Conservation (phyloP, 2,888 invertebrate genomes). For the Agrilus biguttatus region DNA sequence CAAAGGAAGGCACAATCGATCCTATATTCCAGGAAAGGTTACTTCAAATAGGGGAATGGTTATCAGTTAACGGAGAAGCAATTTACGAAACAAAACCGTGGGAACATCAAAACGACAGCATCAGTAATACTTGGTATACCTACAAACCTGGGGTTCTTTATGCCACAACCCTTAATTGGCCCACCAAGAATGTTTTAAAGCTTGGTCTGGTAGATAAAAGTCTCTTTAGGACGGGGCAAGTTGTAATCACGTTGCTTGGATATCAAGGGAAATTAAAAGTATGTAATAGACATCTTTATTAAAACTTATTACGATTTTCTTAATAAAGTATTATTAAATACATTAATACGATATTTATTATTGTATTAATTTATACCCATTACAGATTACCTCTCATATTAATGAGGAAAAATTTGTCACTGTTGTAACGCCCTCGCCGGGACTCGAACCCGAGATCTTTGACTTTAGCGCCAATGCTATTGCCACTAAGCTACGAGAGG, state of each 20-base stretch:
- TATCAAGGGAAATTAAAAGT: constrained; percentile 22
- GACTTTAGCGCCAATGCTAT: too few relatives aligned
- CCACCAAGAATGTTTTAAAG: constrained; percentile 36
- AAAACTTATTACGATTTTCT: too few relatives aligned
- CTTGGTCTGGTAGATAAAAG: constrained; percentile 30
- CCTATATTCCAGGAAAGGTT: constrained; percentile 81
- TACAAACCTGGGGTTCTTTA: constrained; percentile 38
- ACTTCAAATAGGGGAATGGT: constrained; percentile 64
- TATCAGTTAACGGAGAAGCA: constrained; percentile 70
- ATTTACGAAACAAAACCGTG: constrained; percentile 70
- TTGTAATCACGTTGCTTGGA: constrained; percentile 37
- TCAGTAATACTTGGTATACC: constrained; percentile 60
- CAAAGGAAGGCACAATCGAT: constrained; percentile 71
- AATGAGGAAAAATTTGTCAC: too few relatives aligned
- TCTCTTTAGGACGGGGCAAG: constrained; percentile 14
- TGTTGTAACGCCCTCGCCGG: too few relatives aligned
- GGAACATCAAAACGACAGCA: constrained; percentile 65
- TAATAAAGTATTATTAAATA: too few relatives aligned
- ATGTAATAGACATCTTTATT: constrained; percentile 8
- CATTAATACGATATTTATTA: too few relatives aligned
- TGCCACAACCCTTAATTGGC: constrained; percentile 57
- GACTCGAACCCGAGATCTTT: too few relatives aligned
- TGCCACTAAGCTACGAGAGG: too few relatives aligned
- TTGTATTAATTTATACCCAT: too few relatives aligned
- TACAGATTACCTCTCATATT: too few relatives aligned